phyloP scores from a whole-genome alignment of 2,113 vertebrate genomes.

The Shinisaurus crocodilurus region DNA sequence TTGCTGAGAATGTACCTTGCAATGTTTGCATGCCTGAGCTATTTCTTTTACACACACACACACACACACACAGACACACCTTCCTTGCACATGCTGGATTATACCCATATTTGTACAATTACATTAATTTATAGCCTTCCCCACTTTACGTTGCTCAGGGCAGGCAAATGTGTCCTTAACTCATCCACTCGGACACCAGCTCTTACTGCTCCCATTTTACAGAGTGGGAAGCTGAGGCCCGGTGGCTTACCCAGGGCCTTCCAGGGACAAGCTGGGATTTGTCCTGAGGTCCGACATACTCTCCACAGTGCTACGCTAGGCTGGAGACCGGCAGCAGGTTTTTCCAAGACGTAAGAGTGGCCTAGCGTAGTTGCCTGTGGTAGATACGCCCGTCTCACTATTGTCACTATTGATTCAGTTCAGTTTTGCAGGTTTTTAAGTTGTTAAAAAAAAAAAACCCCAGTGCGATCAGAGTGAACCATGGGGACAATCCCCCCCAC shows the following conservation, averaged over 20 bases:
- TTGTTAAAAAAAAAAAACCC: no score
- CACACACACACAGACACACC: no score
- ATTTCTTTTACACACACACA: background rate
- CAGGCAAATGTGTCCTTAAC: background rate
- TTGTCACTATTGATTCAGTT: background rate
- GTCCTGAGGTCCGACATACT: background rate
- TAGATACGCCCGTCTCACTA: background rate
- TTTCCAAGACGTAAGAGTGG: background rate
- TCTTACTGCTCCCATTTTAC: background rate
- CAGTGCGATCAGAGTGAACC: background rate
- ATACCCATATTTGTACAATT: no score
- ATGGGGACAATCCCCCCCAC: background rate
- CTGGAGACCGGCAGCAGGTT: background rate
- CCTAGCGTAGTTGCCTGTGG: background rate
- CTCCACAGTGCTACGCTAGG: background rate
- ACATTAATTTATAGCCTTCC: no score
- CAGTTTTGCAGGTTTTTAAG: no score
- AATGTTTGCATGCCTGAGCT: no score
- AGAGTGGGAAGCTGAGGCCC: background rate
- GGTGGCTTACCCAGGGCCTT: background rate
- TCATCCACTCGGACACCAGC: no score
- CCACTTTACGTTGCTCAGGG: background rate
- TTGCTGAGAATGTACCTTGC: slow-evolving; percentile 6
- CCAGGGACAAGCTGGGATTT: background rate
- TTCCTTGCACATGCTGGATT: background rate